phyloP scores from a whole-genome alignment of 2,797 vertebrate species.

The Oophaga sylvatica region DNA sequence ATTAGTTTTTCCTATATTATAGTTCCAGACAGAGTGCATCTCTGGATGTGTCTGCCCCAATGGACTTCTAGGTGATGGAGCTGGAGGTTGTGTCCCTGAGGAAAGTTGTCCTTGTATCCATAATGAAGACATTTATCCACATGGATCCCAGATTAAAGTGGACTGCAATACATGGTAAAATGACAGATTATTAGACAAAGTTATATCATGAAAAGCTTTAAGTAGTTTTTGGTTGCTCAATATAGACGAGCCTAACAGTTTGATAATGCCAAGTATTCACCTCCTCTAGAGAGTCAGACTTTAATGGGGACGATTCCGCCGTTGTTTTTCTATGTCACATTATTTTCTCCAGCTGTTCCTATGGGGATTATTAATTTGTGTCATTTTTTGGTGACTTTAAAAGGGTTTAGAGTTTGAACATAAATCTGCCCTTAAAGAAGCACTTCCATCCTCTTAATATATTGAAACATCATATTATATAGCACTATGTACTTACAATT shows the following conservation, averaged over 20 bases:
- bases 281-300: not conserved
- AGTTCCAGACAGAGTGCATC: slow-evolving; percentile 76
- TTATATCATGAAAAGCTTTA: not conserved
- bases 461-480: too few species aligned
- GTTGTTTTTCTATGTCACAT: not conserved
- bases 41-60: slow-evolving; percentile 76
- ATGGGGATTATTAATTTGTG: not conserved
- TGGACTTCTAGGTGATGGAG: slow-evolving; percentile 72
- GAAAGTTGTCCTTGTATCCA: slow-evolving; percentile 73
- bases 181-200: not conserved
- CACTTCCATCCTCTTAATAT: too few species aligned
- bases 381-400: too few species aligned
- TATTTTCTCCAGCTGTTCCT: not conserved
- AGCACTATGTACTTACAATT: too few species aligned
- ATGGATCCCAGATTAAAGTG: slow-evolving; percentile 69
- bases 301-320: not conserved
- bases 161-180: slow-evolving; percentile 77
- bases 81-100: slow-evolving; percentile 70
- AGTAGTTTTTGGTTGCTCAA: not conserved
- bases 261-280: not conserved
- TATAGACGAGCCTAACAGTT: not conserved
- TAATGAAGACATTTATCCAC: slow-evolving; percentile 66
- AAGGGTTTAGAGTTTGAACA: too few species aligned
- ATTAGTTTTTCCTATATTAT: not conserved
- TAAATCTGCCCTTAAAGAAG: too few species aligned